phyloP scores from a whole-genome alignment of 2,113 vertebrate species.

The Beaufortia kweichowensis region DNA sequence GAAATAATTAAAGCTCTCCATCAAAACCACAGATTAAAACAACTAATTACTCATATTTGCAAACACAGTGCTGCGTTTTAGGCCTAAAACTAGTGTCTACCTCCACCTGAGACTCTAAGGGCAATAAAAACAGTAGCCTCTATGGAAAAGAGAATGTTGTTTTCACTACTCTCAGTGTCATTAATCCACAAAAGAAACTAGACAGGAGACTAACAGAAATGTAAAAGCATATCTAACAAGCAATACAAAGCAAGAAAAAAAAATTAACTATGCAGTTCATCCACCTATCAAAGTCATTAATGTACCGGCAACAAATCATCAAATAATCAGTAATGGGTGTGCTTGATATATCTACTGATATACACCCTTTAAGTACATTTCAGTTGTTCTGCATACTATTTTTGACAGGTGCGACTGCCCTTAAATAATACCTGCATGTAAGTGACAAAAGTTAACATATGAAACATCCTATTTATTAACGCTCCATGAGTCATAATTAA shows the following conservation, averaged over 20 bases:
- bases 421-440: background rate
- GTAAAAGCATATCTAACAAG: background rate
- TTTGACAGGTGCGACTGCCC: background rate
- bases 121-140: slow-evolving; percentile 7
- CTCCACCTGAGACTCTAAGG: background rate
- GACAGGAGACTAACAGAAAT: background rate
- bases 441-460: no score
- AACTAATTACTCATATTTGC: background rate
- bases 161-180: background rate
- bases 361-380: no score
- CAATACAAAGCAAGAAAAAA: background rate
- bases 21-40: background rate
- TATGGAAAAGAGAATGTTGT: background rate
- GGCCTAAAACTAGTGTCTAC: background rate
- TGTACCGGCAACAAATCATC: background rate
- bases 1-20: background rate
- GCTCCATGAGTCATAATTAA: background rate
- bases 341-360: no score
- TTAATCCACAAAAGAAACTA: background rate
- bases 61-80: background rate
- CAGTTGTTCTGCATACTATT: no score
- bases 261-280: background rate
- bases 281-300: background rate
- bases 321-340: background rate
- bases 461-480: background rate